Conservation (phyloP, 2,797 vertebrate genomes). For the Danio tinwini region DNA sequence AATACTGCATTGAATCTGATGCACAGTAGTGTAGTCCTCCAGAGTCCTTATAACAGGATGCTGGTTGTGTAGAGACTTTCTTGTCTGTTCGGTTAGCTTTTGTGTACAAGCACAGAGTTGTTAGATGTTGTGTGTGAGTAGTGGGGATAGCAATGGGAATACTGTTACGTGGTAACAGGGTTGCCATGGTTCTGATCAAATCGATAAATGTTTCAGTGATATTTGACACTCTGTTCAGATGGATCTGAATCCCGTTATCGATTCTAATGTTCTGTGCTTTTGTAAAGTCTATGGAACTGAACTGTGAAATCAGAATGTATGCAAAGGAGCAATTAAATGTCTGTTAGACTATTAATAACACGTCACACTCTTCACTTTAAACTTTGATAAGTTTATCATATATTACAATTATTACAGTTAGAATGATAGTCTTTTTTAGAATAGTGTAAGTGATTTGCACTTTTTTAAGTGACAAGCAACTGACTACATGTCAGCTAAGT, state of each 20-base stretch:
- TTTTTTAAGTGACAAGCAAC: too few species aligned
- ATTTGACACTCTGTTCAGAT: not conserved
- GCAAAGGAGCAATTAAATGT: not conserved
- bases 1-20: conserved; percentile 44
- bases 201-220: conserved; percentile 33
- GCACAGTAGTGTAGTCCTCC: conserved; percentile 26
- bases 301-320: not conserved
- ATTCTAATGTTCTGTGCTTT: not conserved
- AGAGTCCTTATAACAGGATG: not conserved
- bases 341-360: not conserved
- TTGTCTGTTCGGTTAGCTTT: conserved; percentile 8
- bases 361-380: not conserved
- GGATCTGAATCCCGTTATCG: not conserved
- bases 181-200: conserved; percentile 39
- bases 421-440: too few species aligned
- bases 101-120: conserved; percentile 1
- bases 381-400: too few species aligned
- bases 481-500: too few species aligned
- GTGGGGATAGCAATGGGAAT: conserved; percentile 17
- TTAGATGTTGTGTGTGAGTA: not conserved
- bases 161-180: conserved; percentile 29
- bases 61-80: not conserved
- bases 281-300: not conserved
- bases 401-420: too few species aligned
- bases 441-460: too few species aligned